Percentiles rank a stretch among this genome's conserved stretches.
phyloP scores from a whole-genome alignment of 1,140 invertebrate genomes.

The Fopius arisanus region DNA sequence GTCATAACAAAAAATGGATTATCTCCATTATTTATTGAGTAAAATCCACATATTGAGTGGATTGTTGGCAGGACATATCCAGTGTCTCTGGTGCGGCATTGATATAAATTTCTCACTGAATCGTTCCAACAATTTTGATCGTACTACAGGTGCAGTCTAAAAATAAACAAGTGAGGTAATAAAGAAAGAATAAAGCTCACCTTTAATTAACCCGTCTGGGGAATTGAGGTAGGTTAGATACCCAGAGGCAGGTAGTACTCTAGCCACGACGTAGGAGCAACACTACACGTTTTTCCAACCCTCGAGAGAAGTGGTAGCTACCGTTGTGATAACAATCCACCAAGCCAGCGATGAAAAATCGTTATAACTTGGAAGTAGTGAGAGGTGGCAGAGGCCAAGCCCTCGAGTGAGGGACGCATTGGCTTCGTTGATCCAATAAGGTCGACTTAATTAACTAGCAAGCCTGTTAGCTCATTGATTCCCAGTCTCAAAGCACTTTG shows the following conservation, averaged over 20 bases:
- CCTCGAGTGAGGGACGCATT: conserved; percentile 43
- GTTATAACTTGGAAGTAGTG: background rate
- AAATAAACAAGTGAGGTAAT: conserved; percentile 23
- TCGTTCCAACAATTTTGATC: background rate
- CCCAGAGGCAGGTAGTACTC: background rate
- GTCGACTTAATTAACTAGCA: conserved; percentile 64
- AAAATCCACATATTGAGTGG: too few species aligned
- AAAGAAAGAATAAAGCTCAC: conserved; percentile 52
- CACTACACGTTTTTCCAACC: conserved; percentile 13
- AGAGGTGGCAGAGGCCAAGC: background rate
- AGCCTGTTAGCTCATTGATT: conserved; percentile 65
- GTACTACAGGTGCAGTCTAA: conserved; percentile 26
- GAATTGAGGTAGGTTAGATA: background rate
- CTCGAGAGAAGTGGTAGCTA: background rate
- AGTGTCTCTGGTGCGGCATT: too few species aligned
- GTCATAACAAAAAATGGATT: too few species aligned
- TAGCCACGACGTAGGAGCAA: background rate
- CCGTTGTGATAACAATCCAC: background rate
- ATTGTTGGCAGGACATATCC: too few species aligned
- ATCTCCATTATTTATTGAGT: too few species aligned
- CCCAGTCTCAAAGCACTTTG: conserved; percentile 34
- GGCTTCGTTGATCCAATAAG: conserved; percentile 65
- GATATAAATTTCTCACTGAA: too few species aligned
- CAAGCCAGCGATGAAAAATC: background rate
- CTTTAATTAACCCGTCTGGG: conserved; percentile 64